These are phyloP conservation scores for Fistularia commersonii DNA, from an alignment of 2,797 vertebrate species.

Conservation along the genomic window DNA sequence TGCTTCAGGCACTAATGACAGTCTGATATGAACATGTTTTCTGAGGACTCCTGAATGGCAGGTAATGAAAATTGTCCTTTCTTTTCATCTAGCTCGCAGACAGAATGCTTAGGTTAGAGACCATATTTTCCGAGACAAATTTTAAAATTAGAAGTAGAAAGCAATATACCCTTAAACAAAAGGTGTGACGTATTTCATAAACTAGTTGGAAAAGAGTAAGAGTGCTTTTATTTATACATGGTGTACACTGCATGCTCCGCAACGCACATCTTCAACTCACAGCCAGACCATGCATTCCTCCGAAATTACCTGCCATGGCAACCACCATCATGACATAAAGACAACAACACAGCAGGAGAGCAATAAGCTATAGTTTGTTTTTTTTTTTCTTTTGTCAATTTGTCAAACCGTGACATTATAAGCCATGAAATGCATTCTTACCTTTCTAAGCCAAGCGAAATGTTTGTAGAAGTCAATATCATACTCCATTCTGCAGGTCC, in stretches of 20 bases:
- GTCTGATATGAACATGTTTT: slow-evolving; percentile 27
- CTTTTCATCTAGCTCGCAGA: slow-evolving; percentile 23
- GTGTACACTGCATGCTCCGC: slow-evolving; percentile 8
- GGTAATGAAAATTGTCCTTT: slow-evolving; percentile 17
- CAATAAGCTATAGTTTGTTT: slow-evolving; percentile 4
- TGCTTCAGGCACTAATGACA: slow-evolving; percentile 22
- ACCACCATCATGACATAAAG: slow-evolving; percentile 4
- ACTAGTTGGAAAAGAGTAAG: too few species aligned
- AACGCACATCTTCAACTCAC: slow-evolving; percentile 11
- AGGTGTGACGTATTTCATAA: too few species aligned
- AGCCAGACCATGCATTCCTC: slow-evolving; percentile 31
- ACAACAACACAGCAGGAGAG: background rate
- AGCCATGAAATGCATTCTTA: slow-evolving; percentile 68
- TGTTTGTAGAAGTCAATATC: slow-evolving; percentile 97
- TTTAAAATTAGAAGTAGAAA: background rate
- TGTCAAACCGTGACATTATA: too few species aligned
- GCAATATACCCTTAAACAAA: background rate
- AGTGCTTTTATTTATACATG: too few species aligned
- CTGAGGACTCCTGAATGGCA: slow-evolving; percentile 19
- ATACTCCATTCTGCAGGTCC: slow-evolving; percentile 93
- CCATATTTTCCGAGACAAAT: background rate
- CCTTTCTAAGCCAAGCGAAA: slow-evolving; percentile 95
- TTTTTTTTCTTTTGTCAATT: too few species aligned
- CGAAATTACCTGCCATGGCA: slow-evolving; percentile 19
- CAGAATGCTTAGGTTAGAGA: too few species aligned